Base-by-base conservation (phyloP, 2,797 vertebrate species). In the Argyrosomus regius region DNA sequence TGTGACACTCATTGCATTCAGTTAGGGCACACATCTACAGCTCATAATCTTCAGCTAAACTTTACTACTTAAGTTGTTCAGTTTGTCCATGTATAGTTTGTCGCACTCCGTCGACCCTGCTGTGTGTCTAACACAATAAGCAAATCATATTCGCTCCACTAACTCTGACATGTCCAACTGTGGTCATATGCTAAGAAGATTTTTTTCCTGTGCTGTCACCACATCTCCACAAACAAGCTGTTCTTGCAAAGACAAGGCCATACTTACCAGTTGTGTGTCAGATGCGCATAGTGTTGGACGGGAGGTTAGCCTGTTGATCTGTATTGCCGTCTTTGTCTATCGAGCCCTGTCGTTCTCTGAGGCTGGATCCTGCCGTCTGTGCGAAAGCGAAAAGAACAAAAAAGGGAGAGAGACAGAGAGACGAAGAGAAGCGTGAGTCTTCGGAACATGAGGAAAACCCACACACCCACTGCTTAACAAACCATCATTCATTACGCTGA, bases 201-300 rank as follows among this genome's bases (percentile, higher is more conserved):
- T 39, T 9, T 39, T 28, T 22, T 3, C 31, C 35, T 64, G 20
- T 46, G 35, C 49, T 53, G 41, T 26, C 54, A 46, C 11, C 45
- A 58, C 45, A 60, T 39, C 39, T 49, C 12, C 11, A 57, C 9
- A 69, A 71, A 52, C 13, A 65, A 58, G 20, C 11, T 3, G 14
- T n/a, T 16, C n/a, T 14, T 18, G 28, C 20, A 70, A 14, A 66
- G 41, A 52, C 22, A 10, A 53, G 64, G 59, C 45, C 22, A 1
- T 6, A 87, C 92, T 89, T 60, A 94, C 93, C 76, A 81, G 85
- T 62, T 78, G 79, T 86, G 75, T 92, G 93, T 94, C 92, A 95
- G 87, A 93, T 84, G 89, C 2, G 45, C 94, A 94, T 95, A 26
- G 59, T 92, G 89, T 60, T 67, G 57, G 68, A 75, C 39, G 57